Evolutionary conservation across 2,797 vertebrate species (phyloP), one percentile per base, ranked within the genome.

Genomic region (Trachurus trachurus): DNA sequence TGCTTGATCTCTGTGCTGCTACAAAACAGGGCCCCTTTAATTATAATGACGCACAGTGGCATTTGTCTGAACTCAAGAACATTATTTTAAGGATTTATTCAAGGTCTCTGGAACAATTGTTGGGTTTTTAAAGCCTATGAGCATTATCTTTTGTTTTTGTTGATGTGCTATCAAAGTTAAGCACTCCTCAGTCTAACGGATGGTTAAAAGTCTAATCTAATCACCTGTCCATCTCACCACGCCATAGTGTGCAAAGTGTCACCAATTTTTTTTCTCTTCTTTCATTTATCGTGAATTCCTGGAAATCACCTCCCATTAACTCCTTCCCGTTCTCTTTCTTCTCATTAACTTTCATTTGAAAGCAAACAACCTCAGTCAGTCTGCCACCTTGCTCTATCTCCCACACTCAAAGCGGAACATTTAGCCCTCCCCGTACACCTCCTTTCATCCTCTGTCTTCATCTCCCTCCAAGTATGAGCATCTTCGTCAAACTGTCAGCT

Each of bases 401-500:
- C 47, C 67, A 16, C 19, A 12, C 40, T 72, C 5, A 34, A 53
- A 10, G 57, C 54, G 37, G 9, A 72, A 17, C 34, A 63, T 67
- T 47, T 34, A 29, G 16, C 9, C 31, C 53, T 73, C 47, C 21
- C 31, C 11, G 39, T 12, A 52, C 34, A 26, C 42, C 39, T 68
- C 16, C 47, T 37, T 26, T 56, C 29, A n/a, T 34, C 22, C 34
- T 71, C 54, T 13, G 6, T 72, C 57, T 64, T 71, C 42, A n/a
- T 52, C 8, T 79, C 29, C 5, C 65, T n/a, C 47, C 49, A 71
- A 66, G 82, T 72, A 76, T 75, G 74, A 71, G 54, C 57, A 61
- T 71, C 61, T 76, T 65, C 67, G 54, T 83, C 72, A 74, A 76
- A 62, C 19, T 75, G 74, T 79, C 71, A 81, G 56, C 50, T 16